A percentile compares a stretch with the other conserved stretches of the same genome.
Conservation (phyloP, 2,888 invertebrate genomes). For the Laspeyria flexula region DNA sequence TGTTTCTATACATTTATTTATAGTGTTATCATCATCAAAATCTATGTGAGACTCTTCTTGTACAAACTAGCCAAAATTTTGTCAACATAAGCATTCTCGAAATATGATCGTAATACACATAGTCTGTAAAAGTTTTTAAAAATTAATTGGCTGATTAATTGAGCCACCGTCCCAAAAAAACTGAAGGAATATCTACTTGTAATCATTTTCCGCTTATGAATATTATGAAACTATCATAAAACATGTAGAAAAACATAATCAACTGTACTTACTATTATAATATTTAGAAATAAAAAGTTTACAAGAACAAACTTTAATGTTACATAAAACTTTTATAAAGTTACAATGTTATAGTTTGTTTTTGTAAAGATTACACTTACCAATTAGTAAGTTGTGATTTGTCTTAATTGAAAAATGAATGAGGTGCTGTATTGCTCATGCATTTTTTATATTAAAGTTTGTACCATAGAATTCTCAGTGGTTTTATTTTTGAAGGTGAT, state of each 20-base stretch:
- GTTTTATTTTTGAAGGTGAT: slow-evolving; percentile 28
- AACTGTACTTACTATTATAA: slow-evolving; percentile 19
- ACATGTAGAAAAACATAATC: slow-evolving; percentile 37
- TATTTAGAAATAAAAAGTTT: slow-evolving; percentile 23
- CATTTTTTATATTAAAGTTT: slow-evolving; percentile 64
- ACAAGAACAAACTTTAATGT: slow-evolving; percentile 35
- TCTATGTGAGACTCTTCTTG: slow-evolving; percentile 33
- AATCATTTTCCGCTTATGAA: slow-evolving; percentile 24
- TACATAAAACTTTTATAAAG: slow-evolving; percentile 8
- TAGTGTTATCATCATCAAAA: neutral
- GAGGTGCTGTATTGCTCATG: slow-evolving; percentile 73
- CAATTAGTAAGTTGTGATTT: slow-evolving; percentile 36
- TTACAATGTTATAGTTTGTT: slow-evolving; percentile 26
- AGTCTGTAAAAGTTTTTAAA: slow-evolving; percentile 11
- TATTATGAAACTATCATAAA: slow-evolving; percentile 15
- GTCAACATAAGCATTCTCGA: slow-evolving; percentile 26
- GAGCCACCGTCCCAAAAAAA: too few species aligned
- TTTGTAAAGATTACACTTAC: slow-evolving; percentile 37
- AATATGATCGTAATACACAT: slow-evolving; percentile 22
- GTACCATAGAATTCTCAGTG: slow-evolving; percentile 27
- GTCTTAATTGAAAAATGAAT: slow-evolving; percentile 61
- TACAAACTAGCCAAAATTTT: slow-evolving; percentile 43
- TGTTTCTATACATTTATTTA: neutral
- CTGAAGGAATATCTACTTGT: slow-evolving; percentile 10
- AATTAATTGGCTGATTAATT: neutral